Percentiles rank a stretch among this genome's conserved stretches.
These are phyloP conservation scores for Lithobates sylvaticus DNA, from an alignment of 2,797 vertebrate genomes.

Conservation along the genomic window DNA sequence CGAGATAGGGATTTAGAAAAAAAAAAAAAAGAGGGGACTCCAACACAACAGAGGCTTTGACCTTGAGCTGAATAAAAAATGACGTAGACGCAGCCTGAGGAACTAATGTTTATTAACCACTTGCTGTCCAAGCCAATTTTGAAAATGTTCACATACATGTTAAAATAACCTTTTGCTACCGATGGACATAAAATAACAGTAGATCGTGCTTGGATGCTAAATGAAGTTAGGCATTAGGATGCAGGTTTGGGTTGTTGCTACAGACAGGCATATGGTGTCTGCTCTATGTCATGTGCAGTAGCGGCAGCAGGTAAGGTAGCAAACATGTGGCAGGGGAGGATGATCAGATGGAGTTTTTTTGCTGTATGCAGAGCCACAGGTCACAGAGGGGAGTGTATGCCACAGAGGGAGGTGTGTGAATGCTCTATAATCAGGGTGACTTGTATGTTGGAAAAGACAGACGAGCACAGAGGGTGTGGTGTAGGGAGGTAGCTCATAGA, in stretches of 20 bases:
- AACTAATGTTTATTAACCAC: too few species aligned
- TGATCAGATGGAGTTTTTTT: conserved; percentile 1
- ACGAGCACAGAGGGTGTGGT: conserved; percentile 51
- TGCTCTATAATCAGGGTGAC: conserved; percentile 24
- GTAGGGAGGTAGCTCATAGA: conserved; percentile 48
- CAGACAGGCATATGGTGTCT: neutral
- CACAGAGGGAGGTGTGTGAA: conserved; percentile 30
- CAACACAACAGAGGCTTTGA: neutral
- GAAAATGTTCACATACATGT: too few species aligned
- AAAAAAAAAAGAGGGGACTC: neutral
- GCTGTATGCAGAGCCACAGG: neutral
- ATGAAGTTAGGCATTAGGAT: neutral
- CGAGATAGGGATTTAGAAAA: neutral
- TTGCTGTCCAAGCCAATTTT: too few species aligned
- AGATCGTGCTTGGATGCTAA: neutral
- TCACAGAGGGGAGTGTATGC: conserved; percentile 10
- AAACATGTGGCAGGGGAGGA: conserved; percentile 1
- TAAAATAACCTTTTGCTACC: too few species aligned
- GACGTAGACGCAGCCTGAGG: neutral
- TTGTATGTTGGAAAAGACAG: conserved; percentile 20
- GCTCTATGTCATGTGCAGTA: neutral
- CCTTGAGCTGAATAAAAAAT: neutral
- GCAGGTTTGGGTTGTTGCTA: neutral
- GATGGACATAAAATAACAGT: too few species aligned
- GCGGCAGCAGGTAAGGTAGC: neutral